A percentile compares a stretch with the other conserved stretches of the same genome.
Conservation (phyloP, 2,888 invertebrate genomes). For the Rhagium mordax region DNA sequence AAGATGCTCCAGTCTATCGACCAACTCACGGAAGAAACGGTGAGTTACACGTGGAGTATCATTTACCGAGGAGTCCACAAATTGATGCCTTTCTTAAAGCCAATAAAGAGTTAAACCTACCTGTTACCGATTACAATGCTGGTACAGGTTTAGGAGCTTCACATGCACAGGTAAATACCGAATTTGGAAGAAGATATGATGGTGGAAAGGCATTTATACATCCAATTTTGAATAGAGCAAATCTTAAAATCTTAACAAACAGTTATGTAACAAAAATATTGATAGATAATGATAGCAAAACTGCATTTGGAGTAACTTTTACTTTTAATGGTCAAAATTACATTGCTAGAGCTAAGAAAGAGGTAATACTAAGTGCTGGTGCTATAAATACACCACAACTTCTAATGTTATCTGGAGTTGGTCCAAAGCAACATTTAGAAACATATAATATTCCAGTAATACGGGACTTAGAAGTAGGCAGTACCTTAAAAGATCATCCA, state of each 20-base stretch:
- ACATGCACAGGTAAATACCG: conserved; percentile 78
- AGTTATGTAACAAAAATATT: conserved; percentile 77
- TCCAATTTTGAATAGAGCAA: conserved; percentile 76
- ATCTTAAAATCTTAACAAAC: conserved; percentile 80
- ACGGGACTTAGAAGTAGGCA: conserved; percentile 81
- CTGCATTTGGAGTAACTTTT: conserved; percentile 79
- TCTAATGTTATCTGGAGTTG: conserved; percentile 86
- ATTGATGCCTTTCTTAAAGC: conserved; percentile 79
- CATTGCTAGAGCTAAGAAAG: conserved; percentile 76
- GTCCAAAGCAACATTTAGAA: conserved; percentile 75
- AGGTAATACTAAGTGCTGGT: conserved; percentile 85
- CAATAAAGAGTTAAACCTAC: conserved; percentile 77
- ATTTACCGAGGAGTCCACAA: conserved; percentile 55
- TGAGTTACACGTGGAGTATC: conserved; percentile 49
- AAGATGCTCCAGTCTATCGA: conserved; percentile 27
- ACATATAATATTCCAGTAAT: conserved; percentile 75
- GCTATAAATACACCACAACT: conserved; percentile 87
- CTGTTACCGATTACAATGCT: conserved; percentile 46
- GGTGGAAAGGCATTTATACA: conserved; percentile 83
- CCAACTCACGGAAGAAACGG: conserved; percentile 42
- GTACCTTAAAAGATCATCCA: conserved; percentile 84
- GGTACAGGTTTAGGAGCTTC: conserved; percentile 74
- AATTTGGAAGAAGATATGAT: conserved; percentile 82
- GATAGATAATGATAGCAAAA: conserved; percentile 73
- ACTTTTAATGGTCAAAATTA: conserved; percentile 73